These are phyloP conservation scores for Eledone cirrhosa DNA, from an alignment of 2,888 invertebrate species.

Conservation along the genomic window DNA sequence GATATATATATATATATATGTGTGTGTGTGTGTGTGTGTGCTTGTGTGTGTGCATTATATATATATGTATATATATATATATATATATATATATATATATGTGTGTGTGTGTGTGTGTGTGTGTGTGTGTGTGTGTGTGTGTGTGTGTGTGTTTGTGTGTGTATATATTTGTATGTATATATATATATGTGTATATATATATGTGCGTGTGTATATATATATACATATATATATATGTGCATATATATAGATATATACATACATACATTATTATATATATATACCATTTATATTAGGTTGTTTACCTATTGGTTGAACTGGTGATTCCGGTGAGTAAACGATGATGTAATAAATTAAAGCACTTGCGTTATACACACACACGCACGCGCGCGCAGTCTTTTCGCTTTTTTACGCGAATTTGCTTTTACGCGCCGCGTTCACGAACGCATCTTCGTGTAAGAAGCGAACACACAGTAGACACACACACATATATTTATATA, in stretches of 20 bases:
- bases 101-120: not conserved
- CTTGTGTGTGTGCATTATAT: no score
- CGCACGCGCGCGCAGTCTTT: not conserved
- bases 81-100: constrained; percentile 6
- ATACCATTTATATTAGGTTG: no score
- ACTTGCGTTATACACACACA: not conserved
- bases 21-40: no score
- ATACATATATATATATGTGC: not conserved
- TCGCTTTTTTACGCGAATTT: not conserved
- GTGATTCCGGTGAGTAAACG: no score
- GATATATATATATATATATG: no score
- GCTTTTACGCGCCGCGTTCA: no score
- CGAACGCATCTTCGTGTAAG: no score
- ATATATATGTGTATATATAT: not conserved
- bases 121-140: not conserved
- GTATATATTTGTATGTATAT: not conserved
- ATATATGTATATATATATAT: not conserved
- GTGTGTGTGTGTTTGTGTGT: not conserved
- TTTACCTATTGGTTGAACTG: no score
- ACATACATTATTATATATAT: no score
- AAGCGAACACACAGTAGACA: no score
- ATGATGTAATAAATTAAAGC: not conserved
- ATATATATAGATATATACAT: not conserved
- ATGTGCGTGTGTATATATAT: not conserved
- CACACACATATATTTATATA: not conserved